Percentiles rank a stretch among this genome's conserved stretches.
These are phyloP conservation scores for Andrena marginata DNA, from an alignment of 2,888 invertebrate genomes.

Conservation along the genomic window DNA sequence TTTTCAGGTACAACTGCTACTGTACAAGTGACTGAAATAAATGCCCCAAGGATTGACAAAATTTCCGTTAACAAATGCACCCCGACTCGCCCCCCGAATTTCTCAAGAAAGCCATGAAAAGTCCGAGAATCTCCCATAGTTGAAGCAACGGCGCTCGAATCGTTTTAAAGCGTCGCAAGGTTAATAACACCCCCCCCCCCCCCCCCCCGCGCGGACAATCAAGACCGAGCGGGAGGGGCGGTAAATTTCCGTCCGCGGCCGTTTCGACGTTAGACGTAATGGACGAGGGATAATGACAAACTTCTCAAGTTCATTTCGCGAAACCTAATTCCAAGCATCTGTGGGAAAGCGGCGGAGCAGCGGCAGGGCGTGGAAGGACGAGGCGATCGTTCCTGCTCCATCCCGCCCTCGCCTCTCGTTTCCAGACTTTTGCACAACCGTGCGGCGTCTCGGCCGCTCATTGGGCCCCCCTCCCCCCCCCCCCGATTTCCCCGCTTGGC, in stretches of 20 bases:
- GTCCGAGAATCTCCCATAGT: too few relatives aligned
- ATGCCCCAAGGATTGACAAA: too few relatives aligned
- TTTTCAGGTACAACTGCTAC: too few relatives aligned
- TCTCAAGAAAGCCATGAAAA: too few relatives aligned
- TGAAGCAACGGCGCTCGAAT: not conserved
- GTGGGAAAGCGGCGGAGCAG: constrained; percentile 38
- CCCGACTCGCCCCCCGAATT: too few relatives aligned
- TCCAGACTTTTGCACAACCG: constrained; percentile 37
- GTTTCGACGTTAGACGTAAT: constrained; percentile 12
- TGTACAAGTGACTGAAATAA: too few relatives aligned
- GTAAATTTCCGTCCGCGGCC: not conserved
- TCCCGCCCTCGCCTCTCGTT: constrained; percentile 11
- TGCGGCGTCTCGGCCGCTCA: constrained; percentile 28
- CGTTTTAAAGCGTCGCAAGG: not conserved
- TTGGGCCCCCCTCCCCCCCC: constrained; percentile 17
- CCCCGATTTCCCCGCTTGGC: constrained; percentile 13
- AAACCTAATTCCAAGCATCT: constrained; percentile 39
- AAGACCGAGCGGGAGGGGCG: not conserved
- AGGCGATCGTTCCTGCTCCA: constrained; percentile 20
- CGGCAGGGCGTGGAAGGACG: constrained; percentile 30
- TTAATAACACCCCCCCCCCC: not conserved
- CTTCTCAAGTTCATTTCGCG: constrained; percentile 58
- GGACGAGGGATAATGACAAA: constrained; percentile 55
- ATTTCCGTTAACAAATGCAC: too few relatives aligned
- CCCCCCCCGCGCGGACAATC: constrained; percentile 8